Percentiles rank a stretch among this genome's conserved stretches.
phyloP scores from a whole-genome alignment of 2,888 invertebrate genomes.

The Drosophila putrida region DNA sequence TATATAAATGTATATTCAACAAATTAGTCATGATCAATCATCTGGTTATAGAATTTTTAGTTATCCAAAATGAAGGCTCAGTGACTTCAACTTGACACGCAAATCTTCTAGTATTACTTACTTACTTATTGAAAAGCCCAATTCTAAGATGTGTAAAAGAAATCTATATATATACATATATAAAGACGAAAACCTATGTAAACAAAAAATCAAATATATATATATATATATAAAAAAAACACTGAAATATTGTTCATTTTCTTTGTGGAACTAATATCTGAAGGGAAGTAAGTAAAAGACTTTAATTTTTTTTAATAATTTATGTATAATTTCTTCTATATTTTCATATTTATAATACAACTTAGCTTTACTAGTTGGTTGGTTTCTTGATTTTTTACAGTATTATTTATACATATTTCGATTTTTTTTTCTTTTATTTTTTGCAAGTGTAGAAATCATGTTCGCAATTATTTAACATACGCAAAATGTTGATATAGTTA shows the following conservation, averaged over 20 bases:
- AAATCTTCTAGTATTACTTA: constrained; percentile 63
- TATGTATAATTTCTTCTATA: constrained; percentile 82
- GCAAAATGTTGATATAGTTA: constrained; percentile 33
- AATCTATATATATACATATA: constrained; percentile 44
- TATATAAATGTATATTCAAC: constrained; percentile 18
- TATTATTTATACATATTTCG: constrained; percentile 48
- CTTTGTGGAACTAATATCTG: not conserved
- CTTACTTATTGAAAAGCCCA: constrained; percentile 43
- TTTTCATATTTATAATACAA: constrained; percentile 81
- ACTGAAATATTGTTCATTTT: not conserved
- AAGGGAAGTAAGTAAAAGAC: constrained; percentile 32
- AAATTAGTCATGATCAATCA: constrained; percentile 28
- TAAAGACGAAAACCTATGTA: constrained; percentile 57
- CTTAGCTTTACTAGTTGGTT: constrained; percentile 68
- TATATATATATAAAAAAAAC: constrained; percentile 17
- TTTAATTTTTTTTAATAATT: constrained; percentile 60
- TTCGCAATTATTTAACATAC: constrained; percentile 61
- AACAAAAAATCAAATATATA: constrained; percentile 37
- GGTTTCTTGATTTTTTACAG: constrained; percentile 52
- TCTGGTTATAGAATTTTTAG: constrained; percentile 24
- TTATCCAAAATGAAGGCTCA: constrained; percentile 30
- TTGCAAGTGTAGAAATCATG: constrained; percentile 42
- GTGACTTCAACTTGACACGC: constrained; percentile 40
- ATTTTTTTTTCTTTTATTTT: constrained; percentile 25
- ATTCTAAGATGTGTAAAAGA: constrained; percentile 65